Percentiles rank a stretch among this genome's conserved stretches.
phyloP scores from a whole-genome alignment of 2,797 vertebrate species.

The Pipistrellus nathusii region DNA sequence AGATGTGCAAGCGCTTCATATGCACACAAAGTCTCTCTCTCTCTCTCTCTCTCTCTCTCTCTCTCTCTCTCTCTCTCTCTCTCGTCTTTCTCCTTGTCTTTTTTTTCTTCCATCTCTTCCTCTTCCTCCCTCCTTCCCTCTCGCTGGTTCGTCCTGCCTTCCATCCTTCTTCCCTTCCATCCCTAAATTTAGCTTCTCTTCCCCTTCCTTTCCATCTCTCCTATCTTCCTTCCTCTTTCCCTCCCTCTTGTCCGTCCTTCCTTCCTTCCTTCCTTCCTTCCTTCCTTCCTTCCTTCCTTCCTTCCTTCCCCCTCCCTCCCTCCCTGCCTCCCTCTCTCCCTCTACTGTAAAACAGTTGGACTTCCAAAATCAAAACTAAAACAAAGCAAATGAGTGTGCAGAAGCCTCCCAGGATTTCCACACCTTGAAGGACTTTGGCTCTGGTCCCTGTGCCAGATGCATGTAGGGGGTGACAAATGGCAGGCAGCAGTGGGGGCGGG shows the following conservation, averaged over 20 bases:
- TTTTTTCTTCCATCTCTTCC: too few relatives aligned
- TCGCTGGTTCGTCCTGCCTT: rapidly evolving
- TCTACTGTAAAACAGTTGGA: background rate
- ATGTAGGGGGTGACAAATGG: conserved; percentile 68
- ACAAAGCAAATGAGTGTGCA: background rate
- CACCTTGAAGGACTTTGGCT: background rate
- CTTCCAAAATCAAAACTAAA: background rate
- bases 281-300: background rate
- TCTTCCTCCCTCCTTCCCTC: rapidly evolving
- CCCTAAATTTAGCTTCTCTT: too few relatives aligned
- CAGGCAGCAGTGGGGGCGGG: conserved; percentile 59
- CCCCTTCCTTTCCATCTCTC: too few relatives aligned
- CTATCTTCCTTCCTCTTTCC: rapidly evolving
- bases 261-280: background rate
- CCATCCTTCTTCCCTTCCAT: background rate
- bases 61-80: too few relatives aligned
- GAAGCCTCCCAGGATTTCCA: background rate
- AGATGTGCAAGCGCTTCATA: conserved; percentile 78
- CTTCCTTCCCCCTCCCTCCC: too few relatives aligned
- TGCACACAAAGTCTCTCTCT: background rate
- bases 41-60: background rate
- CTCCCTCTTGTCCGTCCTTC: background rate
- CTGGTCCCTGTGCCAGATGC: background rate
- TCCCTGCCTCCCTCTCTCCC: too few relatives aligned
- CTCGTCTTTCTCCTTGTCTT: background rate